Evolutionary conservation across 2,888 invertebrate genomes (phyloP), one percentile per base, ranked within the genome.

Genomic region (Lithodes maja): DNA sequence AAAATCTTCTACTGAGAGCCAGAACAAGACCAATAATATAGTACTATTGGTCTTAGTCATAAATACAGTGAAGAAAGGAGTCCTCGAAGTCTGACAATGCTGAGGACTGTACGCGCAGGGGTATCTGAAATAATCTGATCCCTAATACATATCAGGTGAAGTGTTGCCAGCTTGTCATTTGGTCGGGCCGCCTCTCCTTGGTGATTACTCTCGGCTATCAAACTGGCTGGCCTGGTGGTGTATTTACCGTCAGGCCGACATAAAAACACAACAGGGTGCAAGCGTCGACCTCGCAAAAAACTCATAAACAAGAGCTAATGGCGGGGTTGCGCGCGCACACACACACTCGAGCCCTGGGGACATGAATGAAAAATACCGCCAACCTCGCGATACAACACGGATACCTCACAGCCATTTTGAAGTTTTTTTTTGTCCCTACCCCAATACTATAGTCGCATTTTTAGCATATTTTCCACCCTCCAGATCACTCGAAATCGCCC

Each of bases 181-280:
- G 52, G 53, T n/a, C 33, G 12, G n/a, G 61, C 75, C 81, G 74
- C 33, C 81, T 17, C 33, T 69, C 50, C 71, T 49, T n/a, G 71
- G 81, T 86, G 86, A 86, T 86, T 86, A 86, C 80, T 81, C 86
- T 50, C 52, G 75, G 86, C 86, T 86, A 85, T 86, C 86, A 86
- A 80, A 61, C 81, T 82, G 81, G 80, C 75, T 75, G 52, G 80
- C 71, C 74, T 52, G 80, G 80, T 69, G 52, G 77, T 80, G 79
- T 86, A 86, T 86, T 86, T 86, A 86, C 86, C 86, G 71, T 80
- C 80, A 79, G 86, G 80, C 86, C 54, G 61, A 68, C 33, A 86
- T 86, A 86, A 86, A 86, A 86, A 86, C 86, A 79, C 86, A 80
- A 53, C 80, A 80, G 80, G 80, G 86, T 80, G 86, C 86, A 80